Evolutionary conservation across 2,888 invertebrate species (phyloP), one percentile per base, ranked within the genome.

Genomic region (Omphaloscelis lunosa): DNA sequence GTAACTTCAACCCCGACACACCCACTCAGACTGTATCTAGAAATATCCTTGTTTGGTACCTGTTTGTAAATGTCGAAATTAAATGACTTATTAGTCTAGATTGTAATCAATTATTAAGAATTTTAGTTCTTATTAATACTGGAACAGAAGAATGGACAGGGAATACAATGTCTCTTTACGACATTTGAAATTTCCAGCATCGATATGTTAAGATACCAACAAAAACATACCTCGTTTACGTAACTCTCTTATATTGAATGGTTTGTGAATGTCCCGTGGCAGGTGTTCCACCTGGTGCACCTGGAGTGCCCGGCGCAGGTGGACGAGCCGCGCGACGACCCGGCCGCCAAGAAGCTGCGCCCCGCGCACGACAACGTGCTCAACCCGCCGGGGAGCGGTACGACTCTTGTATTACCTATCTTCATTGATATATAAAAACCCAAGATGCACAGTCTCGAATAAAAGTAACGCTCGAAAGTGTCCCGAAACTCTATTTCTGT

Each of bases 241-340:
- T 29, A 3, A 17, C 1, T 29, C 15, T 67, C 29, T 48, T 45
- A 53, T 56, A 53, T n/a, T 20, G 45, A 59, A 9, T 65, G 9
- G n/a, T 27, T 17, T 27, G 7, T 15, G 17, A 27, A 2, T 20
- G 29, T 20, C 17, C 2, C 1, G 17, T 2, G 17, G 17, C 89
- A 99, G 99, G 99, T 99, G 75, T 99, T 99, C 95, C 99, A 99
- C 94, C 98, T 99, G 93, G 99, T 99, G 73, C 99, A 99, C 96
- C 98, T 99, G 95, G 99, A 99, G 96, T 99, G 99, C 90, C 99
- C 99, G 11, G 98, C 98, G 51, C 98, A 98, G 88, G 95, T 95
- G 87, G 96, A 96, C 80, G 96, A 95, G 67, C 76, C 91, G 66
- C 92, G 93, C 72, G 95, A 95, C 0, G 95, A 95, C 82, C 90